Evolutionary conservation across 2,888 invertebrate genomes (phyloP), one percentile per base, ranked within the genome.

Genomic region (Invenusta paracnida): DNA sequence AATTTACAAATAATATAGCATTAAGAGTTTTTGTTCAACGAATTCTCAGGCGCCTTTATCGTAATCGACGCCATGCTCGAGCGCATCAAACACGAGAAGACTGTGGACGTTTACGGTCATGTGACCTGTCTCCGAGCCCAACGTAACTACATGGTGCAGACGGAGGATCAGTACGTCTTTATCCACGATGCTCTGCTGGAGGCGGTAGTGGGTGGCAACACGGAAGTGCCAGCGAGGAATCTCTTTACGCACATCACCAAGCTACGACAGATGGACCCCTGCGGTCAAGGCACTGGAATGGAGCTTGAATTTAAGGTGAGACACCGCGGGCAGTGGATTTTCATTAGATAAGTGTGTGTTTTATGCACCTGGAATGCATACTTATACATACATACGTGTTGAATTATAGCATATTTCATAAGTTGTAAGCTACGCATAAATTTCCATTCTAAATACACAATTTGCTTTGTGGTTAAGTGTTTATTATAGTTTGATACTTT

Each of bases 31-130:
- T n/a, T n/a, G n/a, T n/a, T n/a, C n/a, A n/a, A n/a, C n/a, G n/a
- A n/a, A n/a, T n/a, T n/a, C 48, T 17, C 96, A 1, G 96, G 98
- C 1, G 98, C 98, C 91, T 98, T 98, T 92, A 97, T 99, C 89
- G 98, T 98, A 0, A 98, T 99, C 89, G 99, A 99, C 91, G 97
- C 98, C 0, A 98, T 98, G 98, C 93, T 99, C 88, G 98, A 99
- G 90, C 93, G 98, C 87, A 96, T 99, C 92, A 95, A 96, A 89
- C 96, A 97, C 91, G 98, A 99, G 90, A 97, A 97, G 91, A 97
- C 97, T 84, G 96, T 99, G 30, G 99, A 99, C 91, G 97, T 99
- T 88, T 99, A 98, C 91, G 99, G 98, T 5, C 98, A 98, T 92
- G 99, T 99, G 66, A 98, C 98, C 17, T 97, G 97, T 91, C 93